A percentile compares a stretch with the other conserved stretches of the same genome.
These are phyloP conservation scores for Drosophila cardini DNA, from an alignment of 1,140 invertebrate genomes.

Conservation along the genomic window DNA sequence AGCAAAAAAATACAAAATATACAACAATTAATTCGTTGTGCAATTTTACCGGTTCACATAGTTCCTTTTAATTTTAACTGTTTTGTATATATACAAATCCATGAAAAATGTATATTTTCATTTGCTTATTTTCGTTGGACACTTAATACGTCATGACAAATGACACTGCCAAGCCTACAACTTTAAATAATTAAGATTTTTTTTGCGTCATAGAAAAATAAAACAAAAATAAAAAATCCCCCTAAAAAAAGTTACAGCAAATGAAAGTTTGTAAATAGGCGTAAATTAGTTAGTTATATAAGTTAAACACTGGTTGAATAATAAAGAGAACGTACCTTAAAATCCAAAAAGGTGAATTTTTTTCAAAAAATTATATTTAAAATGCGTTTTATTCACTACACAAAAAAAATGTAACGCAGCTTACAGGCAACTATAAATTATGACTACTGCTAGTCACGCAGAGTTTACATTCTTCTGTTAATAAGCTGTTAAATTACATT, in stretches of 20 bases:
- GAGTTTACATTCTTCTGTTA: too few relatives aligned
- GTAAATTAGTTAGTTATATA: constrained; percentile 55
- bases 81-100: constrained; percentile 3
- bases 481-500: too few relatives aligned
- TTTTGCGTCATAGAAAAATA: background rate
- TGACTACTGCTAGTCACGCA: too few relatives aligned
- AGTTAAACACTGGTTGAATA: constrained; percentile 60
- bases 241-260: constrained; percentile 5
- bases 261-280: constrained; percentile 55
- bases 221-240: constrained; percentile 13
- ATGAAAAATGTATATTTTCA: constrained; percentile 9
- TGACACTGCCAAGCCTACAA: constrained; percentile 36
- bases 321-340: constrained; percentile 49
- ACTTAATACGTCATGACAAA: constrained; percentile 20
- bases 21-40: constrained; percentile 14
- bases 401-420: background rate
- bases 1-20: background rate
- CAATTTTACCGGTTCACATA: constrained; percentile 19
- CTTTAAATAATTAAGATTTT: constrained; percentile 2
- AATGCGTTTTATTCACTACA: background rate
- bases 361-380: background rate
- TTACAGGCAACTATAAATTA: too few relatives aligned
- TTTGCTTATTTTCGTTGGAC: background rate
- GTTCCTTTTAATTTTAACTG: constrained; percentile 33
- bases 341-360: constrained; percentile 6